Percentiles rank a stretch among this genome's conserved stretches.
phyloP scores from a whole-genome alignment of 2,888 invertebrate genomes.

The Gymnosoma rotundatum region DNA sequence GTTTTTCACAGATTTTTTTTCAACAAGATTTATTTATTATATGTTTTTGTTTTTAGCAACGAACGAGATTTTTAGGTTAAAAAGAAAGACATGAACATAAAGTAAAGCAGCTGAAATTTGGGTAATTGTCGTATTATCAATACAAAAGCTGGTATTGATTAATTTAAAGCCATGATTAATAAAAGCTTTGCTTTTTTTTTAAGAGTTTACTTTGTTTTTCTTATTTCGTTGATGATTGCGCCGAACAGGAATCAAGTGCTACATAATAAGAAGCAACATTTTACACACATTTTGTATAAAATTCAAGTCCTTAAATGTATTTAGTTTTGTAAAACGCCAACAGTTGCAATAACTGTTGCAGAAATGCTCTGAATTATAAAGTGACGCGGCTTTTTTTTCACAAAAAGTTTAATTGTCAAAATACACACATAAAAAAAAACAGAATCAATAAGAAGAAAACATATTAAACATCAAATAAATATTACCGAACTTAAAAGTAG shows the following conservation, averaged over 20 bases:
- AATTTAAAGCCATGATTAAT: constrained; percentile 67
- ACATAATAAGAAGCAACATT: constrained; percentile 20
- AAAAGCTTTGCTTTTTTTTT: constrained; percentile 33
- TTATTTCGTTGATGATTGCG: not conserved
- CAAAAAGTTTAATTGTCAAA: constrained; percentile 66
- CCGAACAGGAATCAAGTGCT: constrained; percentile 56
- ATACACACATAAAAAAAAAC: constrained; percentile 46
- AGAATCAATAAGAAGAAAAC: constrained; percentile 43
- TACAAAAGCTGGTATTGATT: constrained; percentile 64
- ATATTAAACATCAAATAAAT: constrained; percentile 63
- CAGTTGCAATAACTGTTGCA: constrained; percentile 1
- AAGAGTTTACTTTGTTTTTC: constrained; percentile 44
- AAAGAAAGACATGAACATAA: not conserved
- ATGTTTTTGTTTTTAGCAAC: constrained; percentile 12
- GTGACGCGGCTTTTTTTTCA: constrained; percentile 50
- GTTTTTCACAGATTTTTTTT: constrained; percentile 65
- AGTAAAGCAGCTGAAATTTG: constrained; percentile 65
- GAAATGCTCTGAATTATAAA: constrained; percentile 10
- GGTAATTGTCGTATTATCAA: constrained; percentile 68
- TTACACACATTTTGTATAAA: constrained; percentile 31
- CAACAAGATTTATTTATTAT: not conserved
- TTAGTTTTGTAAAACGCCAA: constrained; percentile 52
- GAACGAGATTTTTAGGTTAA: constrained; percentile 61
- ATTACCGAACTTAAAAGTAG: constrained; percentile 66
- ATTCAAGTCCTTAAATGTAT: constrained; percentile 61